Conservation (phyloP, 2,888 invertebrate species). For the Parnassius glacialis region DNA sequence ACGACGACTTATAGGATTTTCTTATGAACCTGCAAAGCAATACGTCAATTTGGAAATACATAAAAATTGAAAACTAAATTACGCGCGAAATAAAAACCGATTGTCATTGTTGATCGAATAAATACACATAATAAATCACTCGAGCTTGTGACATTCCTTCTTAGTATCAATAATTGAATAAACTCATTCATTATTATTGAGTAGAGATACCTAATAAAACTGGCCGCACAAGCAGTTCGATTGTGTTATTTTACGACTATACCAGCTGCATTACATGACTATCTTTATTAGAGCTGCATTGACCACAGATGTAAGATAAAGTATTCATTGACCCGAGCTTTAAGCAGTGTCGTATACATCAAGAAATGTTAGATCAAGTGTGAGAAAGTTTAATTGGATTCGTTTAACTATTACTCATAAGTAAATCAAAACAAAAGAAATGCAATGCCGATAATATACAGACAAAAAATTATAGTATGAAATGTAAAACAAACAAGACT, state of each 20-base stretch:
- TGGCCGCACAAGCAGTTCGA: slow-evolving; percentile 60
- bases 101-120: slow-evolving; percentile 27
- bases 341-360: slow-evolving; percentile 18
- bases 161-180: slow-evolving; percentile 74
- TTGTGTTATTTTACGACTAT: slow-evolving; percentile 70
- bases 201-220: slow-evolving; percentile 58
- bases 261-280: slow-evolving; percentile 68
- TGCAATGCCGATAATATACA: too few species aligned
- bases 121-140: slow-evolving; percentile 55
- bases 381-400: slow-evolving; percentile 17
- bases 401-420: neutral
- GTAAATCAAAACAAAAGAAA: too few species aligned
- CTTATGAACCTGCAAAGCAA: neutral
- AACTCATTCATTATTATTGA: slow-evolving; percentile 71
- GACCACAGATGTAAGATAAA: slow-evolving; percentile 45
- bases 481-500: too few species aligned
- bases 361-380: slow-evolving; percentile 18
- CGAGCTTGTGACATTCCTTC: slow-evolving; percentile 64
- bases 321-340: slow-evolving; percentile 33
- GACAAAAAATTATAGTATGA: too few species aligned
- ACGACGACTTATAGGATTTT: neutral
- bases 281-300: slow-evolving; percentile 67
- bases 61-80: slow-evolving; percentile 6
- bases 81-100: slow-evolving; percentile 12
- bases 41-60: neutral